phyloP scores from a whole-genome alignment of 2,888 invertebrate genomes.

The Petrolisthes cinctipes region DNA sequence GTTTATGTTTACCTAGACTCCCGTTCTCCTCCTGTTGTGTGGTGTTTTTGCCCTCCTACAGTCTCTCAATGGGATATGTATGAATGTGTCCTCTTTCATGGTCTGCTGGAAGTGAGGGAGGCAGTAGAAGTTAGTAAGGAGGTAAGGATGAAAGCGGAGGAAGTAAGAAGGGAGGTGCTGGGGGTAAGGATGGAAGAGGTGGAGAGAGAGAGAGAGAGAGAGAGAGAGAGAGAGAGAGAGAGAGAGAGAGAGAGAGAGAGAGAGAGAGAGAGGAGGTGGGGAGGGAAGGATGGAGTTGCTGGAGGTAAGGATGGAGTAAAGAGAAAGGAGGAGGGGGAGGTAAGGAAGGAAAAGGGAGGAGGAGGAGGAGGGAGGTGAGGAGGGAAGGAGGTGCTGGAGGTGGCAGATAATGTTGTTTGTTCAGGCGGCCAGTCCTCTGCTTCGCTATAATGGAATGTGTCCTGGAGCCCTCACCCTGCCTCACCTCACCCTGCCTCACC shows the following conservation, averaged over 20 bases:
- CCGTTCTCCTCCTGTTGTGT: not conserved
- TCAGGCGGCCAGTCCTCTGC: not conserved
- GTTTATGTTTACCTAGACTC: not conserved
- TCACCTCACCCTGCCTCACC: constrained; percentile 1
- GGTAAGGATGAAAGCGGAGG: no score
- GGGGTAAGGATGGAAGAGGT: not conserved
- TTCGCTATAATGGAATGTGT: not conserved
- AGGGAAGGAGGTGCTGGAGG: not conserved
- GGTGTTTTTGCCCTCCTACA: not conserved
- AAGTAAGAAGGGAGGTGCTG: no score
- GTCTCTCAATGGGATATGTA: no score
- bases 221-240: not conserved
- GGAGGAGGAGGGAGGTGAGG: not conserved
- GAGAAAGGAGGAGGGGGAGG: not conserved
- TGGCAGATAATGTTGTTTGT: not conserved
- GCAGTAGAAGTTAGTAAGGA: no score
- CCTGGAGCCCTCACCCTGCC: not conserved
- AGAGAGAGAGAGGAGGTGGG: not conserved
- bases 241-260: not conserved
- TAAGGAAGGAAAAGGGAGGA: not conserved
- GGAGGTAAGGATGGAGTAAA: not conserved
- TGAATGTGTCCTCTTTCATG: no score
- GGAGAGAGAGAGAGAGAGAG: not conserved
- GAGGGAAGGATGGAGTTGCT: not conserved
- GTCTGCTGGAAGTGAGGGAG: no score